Conservation (phyloP, 1,140 invertebrate species). For the Armadillidium nasatum region DNA sequence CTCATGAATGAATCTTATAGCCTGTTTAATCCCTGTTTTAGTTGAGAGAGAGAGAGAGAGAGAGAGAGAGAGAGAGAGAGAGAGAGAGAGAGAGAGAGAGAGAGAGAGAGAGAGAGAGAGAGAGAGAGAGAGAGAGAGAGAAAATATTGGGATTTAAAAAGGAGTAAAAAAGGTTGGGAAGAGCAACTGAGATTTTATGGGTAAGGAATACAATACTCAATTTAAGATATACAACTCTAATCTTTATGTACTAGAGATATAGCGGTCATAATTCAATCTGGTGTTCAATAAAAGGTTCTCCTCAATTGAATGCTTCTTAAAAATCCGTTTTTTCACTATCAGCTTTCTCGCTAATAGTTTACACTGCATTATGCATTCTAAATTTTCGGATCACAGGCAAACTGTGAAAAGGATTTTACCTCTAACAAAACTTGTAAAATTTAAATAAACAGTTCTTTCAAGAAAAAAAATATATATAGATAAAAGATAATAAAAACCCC, state of each 20-base stretch:
- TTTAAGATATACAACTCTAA: background rate
- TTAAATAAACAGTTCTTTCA: background rate
- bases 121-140: background rate
- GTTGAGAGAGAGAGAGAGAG: background rate
- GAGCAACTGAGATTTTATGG: background rate
- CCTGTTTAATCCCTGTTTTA: background rate
- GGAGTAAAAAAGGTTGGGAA: background rate
- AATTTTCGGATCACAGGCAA: background rate
- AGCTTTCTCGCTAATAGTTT: slow-evolving; percentile 7
- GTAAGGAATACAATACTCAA: background rate
- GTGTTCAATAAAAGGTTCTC: background rate
- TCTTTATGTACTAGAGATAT: background rate
- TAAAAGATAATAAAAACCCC: background rate
- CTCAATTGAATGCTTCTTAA: background rate
- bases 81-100: background rate
- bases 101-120: too few species aligned
- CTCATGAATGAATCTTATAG: too few species aligned
- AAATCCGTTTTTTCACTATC: background rate
- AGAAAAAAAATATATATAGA: background rate
- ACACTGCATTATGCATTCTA: slow-evolving; percentile 8
- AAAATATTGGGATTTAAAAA: background rate
- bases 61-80: slow-evolving; percentile 11
- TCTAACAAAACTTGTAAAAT: background rate
- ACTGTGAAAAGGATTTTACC: background rate
- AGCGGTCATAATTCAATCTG: background rate